Base-by-base conservation (phyloP, 2,113 vertebrate genomes). In the Cyprinodon brontotheroides region DNA sequence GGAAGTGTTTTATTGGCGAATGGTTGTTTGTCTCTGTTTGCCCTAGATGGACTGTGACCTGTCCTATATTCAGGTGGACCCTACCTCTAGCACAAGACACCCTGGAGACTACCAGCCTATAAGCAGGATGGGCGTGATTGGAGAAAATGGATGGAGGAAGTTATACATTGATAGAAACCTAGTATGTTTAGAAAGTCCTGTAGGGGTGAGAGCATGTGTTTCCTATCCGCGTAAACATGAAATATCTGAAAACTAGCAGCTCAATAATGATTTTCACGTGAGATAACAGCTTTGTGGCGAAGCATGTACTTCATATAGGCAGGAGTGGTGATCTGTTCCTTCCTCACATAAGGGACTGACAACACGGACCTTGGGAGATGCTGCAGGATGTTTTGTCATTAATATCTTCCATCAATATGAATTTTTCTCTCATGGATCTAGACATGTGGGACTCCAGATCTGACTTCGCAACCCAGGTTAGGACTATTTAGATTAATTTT, bases 361-460 rank as follows among this genome's bases (percentile, higher is more conserved):
- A 65, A 53, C 75, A 77, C 67, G 65, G 78, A 79, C 39, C n/a
- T 45, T 29, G 74, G 60, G 73, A 48, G 80, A 76, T 11, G 11
- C 45, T 67, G 37, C 57, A 78, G 61, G 41, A 86, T 80, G 61
- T 85, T 83, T 15, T 68, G 71, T 39, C 70, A 68, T 20, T 78
- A 84, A 13, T 75, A 77, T 29, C 65, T 84, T 75, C 65, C 69
- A 82, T 68, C 86, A 80, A 66, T 82, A 84, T 62, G 88, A 85
- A 11, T 82, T 90, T 61, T 57, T 73, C 85, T 50, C 69, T 88
- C n/a, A 15, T 62, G 3, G 87, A 92, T 68, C 81, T 91, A 29
- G 83, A 93, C 38, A 88, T 90, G 83, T 93, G 89, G 92, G 90
- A 91, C 63, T 78, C 70, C 37, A 87, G 78, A 70, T 85, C 80